Evolutionary conservation across 2,113 vertebrate species (phyloP), one percentile per base, ranked within the genome.

Genomic region (Bambusicola thoracicus): DNA sequence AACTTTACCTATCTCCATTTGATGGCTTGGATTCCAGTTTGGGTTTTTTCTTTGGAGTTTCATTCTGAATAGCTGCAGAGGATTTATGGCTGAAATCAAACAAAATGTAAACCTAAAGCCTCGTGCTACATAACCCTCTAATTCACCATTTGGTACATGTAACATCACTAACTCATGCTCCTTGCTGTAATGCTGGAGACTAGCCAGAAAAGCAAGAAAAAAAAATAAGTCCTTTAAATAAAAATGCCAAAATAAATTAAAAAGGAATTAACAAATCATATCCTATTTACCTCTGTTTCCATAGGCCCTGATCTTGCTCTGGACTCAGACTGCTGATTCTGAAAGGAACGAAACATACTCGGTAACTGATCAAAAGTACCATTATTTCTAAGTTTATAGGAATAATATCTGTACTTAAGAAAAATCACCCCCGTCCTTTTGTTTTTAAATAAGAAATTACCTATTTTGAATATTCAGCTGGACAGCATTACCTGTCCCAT

Each of bases 1-100:
- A 91, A 96, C 96, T 97, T 97, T 98, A 99, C 99, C 99, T 99
- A 98, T 99, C 99, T 98, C 99, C 99, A 93, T 99, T 99, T 83
- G 99, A 99, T 98, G 99, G 99, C 99, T 99, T 99, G 98, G 99
- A 98, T 98, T 99, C 99, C 98, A 99, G 98, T 98, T 99, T 99
- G 98, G 99, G 99, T 96, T 99, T 99, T 98, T 99, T 99, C 99
- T 99, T 99, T 99, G 99, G 99, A 98, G 99, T 99, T 98, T 99
- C 99, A 98, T 99, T 99, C 98, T 99, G 99, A 98, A 99, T 99
- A 97, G 98, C 98, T 98, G 98, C 97, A 96, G 99, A 99, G 89
- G 99, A 99, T 98, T 99, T 99, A 99, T 99, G 99, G 99, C 99
- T 99, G 97, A 96, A 98, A 98, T 77, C 92, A 98, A 96, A 97